Evolutionary conservation across 1,140 invertebrate species (phyloP).

Genomic region (Eupristina koningsbergeri): DNA sequence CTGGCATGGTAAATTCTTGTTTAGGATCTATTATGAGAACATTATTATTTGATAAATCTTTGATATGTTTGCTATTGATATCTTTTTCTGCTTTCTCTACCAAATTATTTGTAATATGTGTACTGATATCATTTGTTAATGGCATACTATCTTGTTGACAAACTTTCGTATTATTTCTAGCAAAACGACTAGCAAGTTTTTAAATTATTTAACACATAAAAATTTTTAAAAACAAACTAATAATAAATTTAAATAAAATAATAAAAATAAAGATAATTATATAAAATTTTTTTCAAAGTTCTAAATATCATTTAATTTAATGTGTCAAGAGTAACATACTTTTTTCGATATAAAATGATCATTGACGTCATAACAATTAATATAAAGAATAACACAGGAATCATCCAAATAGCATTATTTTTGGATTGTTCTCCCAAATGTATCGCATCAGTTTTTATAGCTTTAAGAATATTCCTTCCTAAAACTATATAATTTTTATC

Average conservation of each 20-base stretch:
- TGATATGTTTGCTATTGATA: not conserved
- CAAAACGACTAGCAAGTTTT: not conserved
- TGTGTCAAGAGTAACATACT: not conserved
- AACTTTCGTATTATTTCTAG: constrained; percentile 33
- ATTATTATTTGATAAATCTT: constrained; percentile 28
- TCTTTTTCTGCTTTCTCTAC: not conserved
- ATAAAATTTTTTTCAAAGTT: not conserved
- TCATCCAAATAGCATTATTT: constrained; percentile 48
- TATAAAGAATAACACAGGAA: constrained; percentile 44
- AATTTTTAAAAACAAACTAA: too few species aligned
- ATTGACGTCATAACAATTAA: not conserved
- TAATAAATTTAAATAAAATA: too few species aligned
- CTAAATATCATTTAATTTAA: too few species aligned
- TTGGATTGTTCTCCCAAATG: constrained; percentile 16
- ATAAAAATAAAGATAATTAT: not conserved
- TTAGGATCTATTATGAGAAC: constrained; percentile 11
- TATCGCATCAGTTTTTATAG: constrained; percentile 34
- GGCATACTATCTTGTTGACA: constrained; percentile 44
- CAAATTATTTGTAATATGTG: constrained; percentile 20
- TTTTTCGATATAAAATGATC: constrained; percentile 51
- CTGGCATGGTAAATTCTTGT: constrained; percentile 24
- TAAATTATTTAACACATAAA: not conserved
- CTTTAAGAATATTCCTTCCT: constrained; percentile 9
- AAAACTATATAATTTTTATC: constrained; percentile 14
- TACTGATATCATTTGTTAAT: constrained; percentile 18